A percentile compares a stretch with the other conserved stretches of the same genome.
Evolutionary conservation across 2,113 vertebrate genomes (phyloP).

Genomic region (Eonycteris spelaea): DNA sequence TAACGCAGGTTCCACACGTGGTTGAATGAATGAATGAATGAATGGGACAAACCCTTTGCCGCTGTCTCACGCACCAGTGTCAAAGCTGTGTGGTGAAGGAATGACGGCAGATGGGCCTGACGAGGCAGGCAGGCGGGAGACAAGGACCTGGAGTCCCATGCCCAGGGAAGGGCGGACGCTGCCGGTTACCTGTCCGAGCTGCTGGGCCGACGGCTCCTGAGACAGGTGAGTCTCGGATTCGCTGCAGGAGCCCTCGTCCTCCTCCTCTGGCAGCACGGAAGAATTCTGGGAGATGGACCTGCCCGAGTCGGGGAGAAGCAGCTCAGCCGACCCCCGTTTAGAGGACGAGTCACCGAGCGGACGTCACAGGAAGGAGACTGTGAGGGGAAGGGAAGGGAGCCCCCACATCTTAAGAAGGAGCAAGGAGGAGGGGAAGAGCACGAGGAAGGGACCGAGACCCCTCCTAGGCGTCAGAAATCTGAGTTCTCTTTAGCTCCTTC

Average conservation of each 20-base stretch:
- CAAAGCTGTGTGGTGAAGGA: neutral
- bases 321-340: fast-evolving
- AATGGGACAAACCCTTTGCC: neutral
- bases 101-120: neutral
- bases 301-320: neutral
- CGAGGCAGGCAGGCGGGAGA: neutral
- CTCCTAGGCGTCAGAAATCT: neutral
- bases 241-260: slow-evolving; percentile 92
- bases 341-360: too few species aligned
- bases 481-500: neutral
- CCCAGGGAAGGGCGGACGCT: neutral
- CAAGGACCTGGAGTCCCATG: neutral
- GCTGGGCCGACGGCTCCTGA: slow-evolving; percentile 84
- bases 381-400: neutral
- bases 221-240: slow-evolving; percentile 88
- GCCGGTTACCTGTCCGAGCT: slow-evolving; percentile 83
- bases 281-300: slow-evolving; percentile 96
- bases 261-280: slow-evolving; percentile 93
- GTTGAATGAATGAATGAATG: neutral
- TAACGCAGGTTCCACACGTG: fast-evolving
- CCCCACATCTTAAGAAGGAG: neutral
- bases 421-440: too few species aligned
- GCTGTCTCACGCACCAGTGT: neutral
- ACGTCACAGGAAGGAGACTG: fast-evolving
- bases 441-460: neutral